These are phyloP conservation scores for Emydocephalus ijimae DNA, from an alignment of 2,113 vertebrate species.

Conservation along the genomic window DNA sequence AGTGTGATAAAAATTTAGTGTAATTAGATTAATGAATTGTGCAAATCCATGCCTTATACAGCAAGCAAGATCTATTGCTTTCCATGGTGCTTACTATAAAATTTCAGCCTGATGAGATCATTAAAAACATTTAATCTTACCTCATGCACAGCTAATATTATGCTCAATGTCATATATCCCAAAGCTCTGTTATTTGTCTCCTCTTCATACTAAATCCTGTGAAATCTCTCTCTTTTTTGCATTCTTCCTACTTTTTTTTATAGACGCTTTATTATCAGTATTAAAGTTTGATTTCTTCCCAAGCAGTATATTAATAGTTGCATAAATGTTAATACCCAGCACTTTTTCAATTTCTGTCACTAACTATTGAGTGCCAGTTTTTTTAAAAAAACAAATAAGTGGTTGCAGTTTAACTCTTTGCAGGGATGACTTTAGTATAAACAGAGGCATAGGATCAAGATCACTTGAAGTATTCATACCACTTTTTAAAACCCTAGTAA, in stretches of 20 bases:
- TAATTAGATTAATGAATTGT: neutral
- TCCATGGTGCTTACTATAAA: neutral
- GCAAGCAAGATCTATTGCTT: neutral
- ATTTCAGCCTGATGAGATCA: neutral
- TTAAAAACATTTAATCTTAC: neutral
- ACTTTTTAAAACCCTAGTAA: too few relatives aligned
- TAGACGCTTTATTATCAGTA: conserved; percentile 71
- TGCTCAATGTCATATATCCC: conserved; percentile 22
- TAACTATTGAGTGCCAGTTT: conserved; percentile 27
- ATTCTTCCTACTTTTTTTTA: conserved; percentile 64
- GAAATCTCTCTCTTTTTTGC: conserved; percentile 44
- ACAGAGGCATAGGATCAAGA: neutral
- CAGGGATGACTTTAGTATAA: conserved; percentile 37
- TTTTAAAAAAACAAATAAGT: neutral
- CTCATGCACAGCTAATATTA: neutral
- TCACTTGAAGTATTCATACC: too few relatives aligned
- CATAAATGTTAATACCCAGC: conserved; percentile 69
- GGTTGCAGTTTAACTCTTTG: conserved; percentile 19
- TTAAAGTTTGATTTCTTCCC: conserved; percentile 74
- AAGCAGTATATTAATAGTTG: conserved; percentile 71
- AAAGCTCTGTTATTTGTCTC: neutral
- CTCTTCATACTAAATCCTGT: conserved; percentile 50
- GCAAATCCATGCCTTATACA: neutral
- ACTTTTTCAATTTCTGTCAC: conserved; percentile 56
- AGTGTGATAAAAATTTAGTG: neutral